Evolutionary conservation across 2,888 invertebrate species (phyloP), one percentile per base, ranked within the genome.

Genomic region (Pemphredon lugubris): DNA sequence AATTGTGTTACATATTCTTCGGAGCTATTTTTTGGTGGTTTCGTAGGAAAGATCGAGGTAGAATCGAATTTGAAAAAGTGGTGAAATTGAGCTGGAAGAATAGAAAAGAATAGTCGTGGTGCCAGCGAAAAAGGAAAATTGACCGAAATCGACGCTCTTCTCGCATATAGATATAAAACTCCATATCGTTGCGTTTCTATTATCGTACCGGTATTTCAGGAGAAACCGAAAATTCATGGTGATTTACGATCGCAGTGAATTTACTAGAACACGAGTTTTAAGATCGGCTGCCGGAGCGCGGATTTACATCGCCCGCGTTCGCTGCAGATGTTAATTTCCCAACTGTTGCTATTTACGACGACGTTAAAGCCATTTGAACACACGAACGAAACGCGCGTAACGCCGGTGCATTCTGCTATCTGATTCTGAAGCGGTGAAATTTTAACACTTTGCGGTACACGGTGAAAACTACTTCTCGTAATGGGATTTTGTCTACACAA

Each of bases 331-430:
- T 65, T 73, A 73, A 73, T 73, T 73, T 73, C 65, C 73, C 72
- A 73, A 73, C 73, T 72, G 73, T 73, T 73, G 73, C 73, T 73
- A 72, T 73, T 73, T 73, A 73, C 73, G 73, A 72, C 72, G 72
- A 60, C 72, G 45, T 26, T 32, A 72, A 65, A 65, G 60, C 65
- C 72, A 48, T 72, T 73, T 45, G 60, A 50, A 40, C 65, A 44
- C 40, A 21, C 44, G 47, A 39, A 21, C 51, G 50, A 23, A 55
- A 63, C 26, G 39, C 48, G 58, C 14, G 18, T n/a, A 44, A 2
- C 14, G 7, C 14, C 34, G 34, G 16, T 21, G 21, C n/a, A 21
- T 23, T 13, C 23, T 42, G 42, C 5, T 44, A 44, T 34, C n/a
- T 34, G 50, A 42, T 50, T 18, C 40, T 42, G 53, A 59, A 53